phyloP scores from a whole-genome alignment of 2,113 vertebrate genomes.

The Spermophilus dauricus region DNA sequence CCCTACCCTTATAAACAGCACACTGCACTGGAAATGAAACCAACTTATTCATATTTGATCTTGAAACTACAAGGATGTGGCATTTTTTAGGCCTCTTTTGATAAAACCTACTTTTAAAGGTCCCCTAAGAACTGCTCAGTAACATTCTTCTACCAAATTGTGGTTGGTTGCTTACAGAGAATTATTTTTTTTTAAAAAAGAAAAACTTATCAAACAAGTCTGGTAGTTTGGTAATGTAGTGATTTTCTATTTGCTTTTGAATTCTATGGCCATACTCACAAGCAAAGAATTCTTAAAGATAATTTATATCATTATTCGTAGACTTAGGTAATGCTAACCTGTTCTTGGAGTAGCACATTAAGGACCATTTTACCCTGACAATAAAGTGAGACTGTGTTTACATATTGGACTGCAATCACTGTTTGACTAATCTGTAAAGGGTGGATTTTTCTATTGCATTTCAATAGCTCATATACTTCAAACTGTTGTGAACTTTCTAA shows the following conservation, averaged over 20 bases:
- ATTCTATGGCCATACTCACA: constrained; percentile 77
- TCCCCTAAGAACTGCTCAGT: constrained; percentile 11
- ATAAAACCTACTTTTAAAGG: constrained; percentile 70
- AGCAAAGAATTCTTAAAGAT: constrained; percentile 83
- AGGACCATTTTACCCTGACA: constrained; percentile 86
- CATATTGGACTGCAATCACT: constrained; percentile 84
- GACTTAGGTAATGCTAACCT: constrained; percentile 83
- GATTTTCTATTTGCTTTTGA: constrained; percentile 81
- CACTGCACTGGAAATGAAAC: background rate
- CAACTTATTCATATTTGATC: constrained; percentile 52
- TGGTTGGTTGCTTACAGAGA: constrained; percentile 31
- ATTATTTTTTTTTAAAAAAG: background rate
- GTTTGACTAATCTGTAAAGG: constrained; percentile 86
- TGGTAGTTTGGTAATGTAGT: constrained; percentile 76
- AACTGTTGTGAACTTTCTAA: constrained; percentile 88
- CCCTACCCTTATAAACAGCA: background rate
- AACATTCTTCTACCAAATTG: constrained; percentile 64
- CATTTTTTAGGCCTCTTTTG: constrained; percentile 43
- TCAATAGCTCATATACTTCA: constrained; percentile 88
- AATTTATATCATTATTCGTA: constrained; percentile 85
- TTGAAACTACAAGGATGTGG: constrained; percentile 18
- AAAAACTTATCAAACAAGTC: constrained; percentile 69
- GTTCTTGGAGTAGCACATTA: constrained; percentile 85
- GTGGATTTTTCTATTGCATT: constrained; percentile 87
- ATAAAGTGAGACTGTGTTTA: constrained; percentile 87